phyloP scores from a whole-genome alignment of 2,113 vertebrate species.

The Pipra filicauda region DNA sequence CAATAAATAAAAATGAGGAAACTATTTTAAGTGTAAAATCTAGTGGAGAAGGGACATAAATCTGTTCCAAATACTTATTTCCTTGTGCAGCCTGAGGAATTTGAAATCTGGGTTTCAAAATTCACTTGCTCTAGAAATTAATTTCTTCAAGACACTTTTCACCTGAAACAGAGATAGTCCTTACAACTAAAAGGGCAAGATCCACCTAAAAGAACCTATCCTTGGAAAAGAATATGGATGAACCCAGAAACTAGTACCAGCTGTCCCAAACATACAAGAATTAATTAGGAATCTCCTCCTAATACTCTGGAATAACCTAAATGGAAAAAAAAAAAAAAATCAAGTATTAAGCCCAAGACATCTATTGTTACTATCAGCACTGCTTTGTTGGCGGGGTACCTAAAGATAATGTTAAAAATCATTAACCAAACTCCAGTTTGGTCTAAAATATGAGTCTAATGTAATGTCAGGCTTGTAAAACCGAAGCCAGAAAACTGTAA shows the following conservation, averaged over 20 bases:
- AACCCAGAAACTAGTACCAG: background rate
- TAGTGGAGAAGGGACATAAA: background rate
- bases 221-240: background rate
- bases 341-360: background rate
- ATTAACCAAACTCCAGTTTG: background rate
- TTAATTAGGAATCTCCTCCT: background rate
- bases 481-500: background rate
- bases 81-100: background rate
- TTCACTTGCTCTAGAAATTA: background rate
- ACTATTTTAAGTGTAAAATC: background rate
- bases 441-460: background rate
- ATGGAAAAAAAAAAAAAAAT: background rate
- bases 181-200: background rate
- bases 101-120: background rate
- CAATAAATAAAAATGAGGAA: background rate
- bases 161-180: background rate
- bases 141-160: background rate
- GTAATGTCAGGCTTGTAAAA: background rate
- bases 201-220: background rate
- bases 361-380: background rate
- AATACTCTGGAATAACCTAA: background rate
- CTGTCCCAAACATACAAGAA: background rate
- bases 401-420: background rate
- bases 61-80: background rate
- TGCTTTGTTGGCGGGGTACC: background rate